Conservation (phyloP, 2,888 invertebrate genomes). For the Siphlonurus alternatus region DNA sequence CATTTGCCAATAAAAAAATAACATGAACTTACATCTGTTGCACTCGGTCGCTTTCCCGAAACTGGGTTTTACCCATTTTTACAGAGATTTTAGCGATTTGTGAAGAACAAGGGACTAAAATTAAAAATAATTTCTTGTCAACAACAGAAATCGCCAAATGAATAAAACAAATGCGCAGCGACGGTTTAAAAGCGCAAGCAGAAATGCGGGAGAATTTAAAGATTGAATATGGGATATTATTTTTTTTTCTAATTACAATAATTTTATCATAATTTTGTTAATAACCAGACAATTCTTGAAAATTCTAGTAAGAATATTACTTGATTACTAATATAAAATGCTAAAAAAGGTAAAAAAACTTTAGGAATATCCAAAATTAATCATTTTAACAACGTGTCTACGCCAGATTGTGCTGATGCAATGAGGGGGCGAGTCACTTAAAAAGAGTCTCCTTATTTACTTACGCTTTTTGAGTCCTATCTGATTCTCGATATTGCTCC, state of each 20-base stretch:
- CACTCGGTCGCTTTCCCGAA: not conserved
- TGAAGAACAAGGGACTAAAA: too few relatives aligned
- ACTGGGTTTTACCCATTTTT: not conserved
- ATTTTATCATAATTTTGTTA: too few relatives aligned
- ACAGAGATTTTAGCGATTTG: too few relatives aligned
- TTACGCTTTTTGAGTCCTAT: constrained; percentile 6
- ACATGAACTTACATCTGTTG: not conserved
- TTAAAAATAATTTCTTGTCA: too few relatives aligned
- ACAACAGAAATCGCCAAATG: too few relatives aligned
- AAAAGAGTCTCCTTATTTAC: not conserved
- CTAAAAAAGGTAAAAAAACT: too few relatives aligned
- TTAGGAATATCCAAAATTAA: too few relatives aligned
- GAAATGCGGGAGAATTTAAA: not conserved
- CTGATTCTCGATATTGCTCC: constrained; percentile 5
- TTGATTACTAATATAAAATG: too few relatives aligned
- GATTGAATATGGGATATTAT: not conserved
- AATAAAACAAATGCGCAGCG: not conserved
- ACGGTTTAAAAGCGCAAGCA: not conserved
- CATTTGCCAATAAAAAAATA: not conserved
- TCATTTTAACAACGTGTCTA: too few relatives aligned
- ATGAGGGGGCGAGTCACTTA: not conserved
- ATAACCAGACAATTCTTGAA: too few relatives aligned
- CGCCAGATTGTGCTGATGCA: too few relatives aligned
- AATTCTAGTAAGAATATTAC: too few relatives aligned
- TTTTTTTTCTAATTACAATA: not conserved